These are phyloP conservation scores for Drosophila persimilis DNA, from an alignment of 1,140 invertebrate genomes.

Conservation along the genomic window DNA sequence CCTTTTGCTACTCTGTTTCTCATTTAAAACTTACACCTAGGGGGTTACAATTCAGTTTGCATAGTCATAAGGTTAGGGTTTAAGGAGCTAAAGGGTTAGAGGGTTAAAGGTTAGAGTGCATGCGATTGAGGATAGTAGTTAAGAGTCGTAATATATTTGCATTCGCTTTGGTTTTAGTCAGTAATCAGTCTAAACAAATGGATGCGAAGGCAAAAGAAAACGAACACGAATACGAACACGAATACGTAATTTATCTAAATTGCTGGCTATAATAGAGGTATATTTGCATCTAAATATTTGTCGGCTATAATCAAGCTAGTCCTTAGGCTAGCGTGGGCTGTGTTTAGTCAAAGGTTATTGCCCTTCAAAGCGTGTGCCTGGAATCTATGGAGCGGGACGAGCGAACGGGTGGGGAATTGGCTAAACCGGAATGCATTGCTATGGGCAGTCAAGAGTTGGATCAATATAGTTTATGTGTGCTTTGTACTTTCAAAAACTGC, in stretches of 20 bases:
- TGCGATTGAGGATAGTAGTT: constrained; percentile 31
- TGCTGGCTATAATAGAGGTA: constrained; percentile 41
- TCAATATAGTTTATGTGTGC: constrained; percentile 14
- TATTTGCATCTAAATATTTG: constrained; percentile 63
- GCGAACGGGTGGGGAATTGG: constrained; percentile 1
- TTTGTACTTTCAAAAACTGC: constrained; percentile 68
- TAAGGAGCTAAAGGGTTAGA: constrained; percentile 14
- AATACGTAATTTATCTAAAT: constrained; percentile 47
- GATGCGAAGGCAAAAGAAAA: constrained; percentile 61
- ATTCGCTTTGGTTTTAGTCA: constrained; percentile 53
- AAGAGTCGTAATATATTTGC: constrained; percentile 51
- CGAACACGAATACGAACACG: constrained; percentile 40
- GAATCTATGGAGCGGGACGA: neutral
- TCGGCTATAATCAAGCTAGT: constrained; percentile 45
- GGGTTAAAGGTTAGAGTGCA: constrained; percentile 6
- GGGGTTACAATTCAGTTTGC: constrained; percentile 43
- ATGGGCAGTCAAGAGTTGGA: constrained; percentile 15
- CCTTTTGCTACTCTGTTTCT: constrained; percentile 60
- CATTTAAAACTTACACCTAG: constrained; percentile 57
- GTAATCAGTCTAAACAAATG: constrained; percentile 75
- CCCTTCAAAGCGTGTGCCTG: constrained; percentile 8
- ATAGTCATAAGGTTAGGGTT: neutral
- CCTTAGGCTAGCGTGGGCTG: constrained; percentile 26
- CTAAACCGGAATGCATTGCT: constrained; percentile 33
- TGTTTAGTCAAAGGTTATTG: constrained; percentile 31